Base-by-base conservation (phyloP, 2,888 invertebrate species). In the Pandemis cinnamomeana region DNA sequence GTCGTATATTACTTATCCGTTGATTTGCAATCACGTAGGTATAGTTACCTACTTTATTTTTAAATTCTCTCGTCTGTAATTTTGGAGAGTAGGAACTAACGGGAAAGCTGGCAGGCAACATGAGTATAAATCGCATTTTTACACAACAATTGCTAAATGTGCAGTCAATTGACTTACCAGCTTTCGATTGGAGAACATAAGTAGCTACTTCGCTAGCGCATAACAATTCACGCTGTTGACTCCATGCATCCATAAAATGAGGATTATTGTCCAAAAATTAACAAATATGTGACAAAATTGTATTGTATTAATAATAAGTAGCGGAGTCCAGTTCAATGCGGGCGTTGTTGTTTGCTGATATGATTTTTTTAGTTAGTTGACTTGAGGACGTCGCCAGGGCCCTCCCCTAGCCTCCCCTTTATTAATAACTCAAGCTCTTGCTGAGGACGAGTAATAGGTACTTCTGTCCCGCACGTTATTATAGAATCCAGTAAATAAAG, bases 351-450 rank as follows among this genome's bases (percentile, higher is more conserved):
- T 86, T 87, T 86, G 87, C 83, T 83, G 85, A 84, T 85, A 86
- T 86, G 86, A 86, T 84, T 87, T 84, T 88, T 87, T 88, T 86
- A 88, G 86, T 82, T 83, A 84, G 87, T 89, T 87, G 87, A 85
- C 86, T 85, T 86, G 87, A 85, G 85, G 80, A 81, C 80, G 84
- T 83, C 83, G 83, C 83, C 84, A 78, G 77, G 79, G 76, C 78
- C 73, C 79, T 79, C 81, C 79, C 79, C 80, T 77, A 70, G 75
- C 78, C 71, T 82, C 84, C 85, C 83, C 84, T 63, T 66, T 82
- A 86, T 87, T 87, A 87, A 89, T 87, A 86, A 86, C 83, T 82
- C 85, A 86, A 87, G 82, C 85, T 84, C 80, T 81, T 81, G 83
- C 85, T 87, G 87, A 89, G 86, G 85, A 84, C 55, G 55, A 20